phyloP scores from a whole-genome alignment of 2,113 vertebrate species.

The Dipodomys stephensi region DNA sequence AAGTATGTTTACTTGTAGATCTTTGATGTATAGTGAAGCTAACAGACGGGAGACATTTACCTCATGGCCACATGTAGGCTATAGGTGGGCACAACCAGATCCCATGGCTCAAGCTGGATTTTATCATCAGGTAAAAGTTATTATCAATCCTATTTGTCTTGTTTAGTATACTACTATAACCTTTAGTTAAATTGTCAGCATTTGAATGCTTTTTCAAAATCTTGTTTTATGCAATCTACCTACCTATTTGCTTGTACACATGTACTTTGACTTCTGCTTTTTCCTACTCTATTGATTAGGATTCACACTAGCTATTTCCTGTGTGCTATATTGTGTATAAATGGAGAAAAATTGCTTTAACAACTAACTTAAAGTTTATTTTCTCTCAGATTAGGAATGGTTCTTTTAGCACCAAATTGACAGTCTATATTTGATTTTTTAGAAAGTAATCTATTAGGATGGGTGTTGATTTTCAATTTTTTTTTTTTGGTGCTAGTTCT shows the following conservation, averaged over 20 bases:
- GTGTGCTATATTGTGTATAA: background rate
- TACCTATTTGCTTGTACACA: background rate
- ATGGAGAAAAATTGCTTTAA: background rate
- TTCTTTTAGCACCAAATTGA: background rate
- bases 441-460: background rate
- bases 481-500: background rate
- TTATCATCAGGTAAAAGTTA: slow-evolving; percentile 96
- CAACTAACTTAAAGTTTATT: slow-evolving; percentile 19
- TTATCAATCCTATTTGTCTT: background rate
- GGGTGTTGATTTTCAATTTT: slow-evolving; percentile 42
- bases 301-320: background rate
- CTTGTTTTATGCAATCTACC: background rate
- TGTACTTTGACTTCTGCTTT: slow-evolving; percentile 14
- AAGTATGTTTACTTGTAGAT: slow-evolving; percentile 86
- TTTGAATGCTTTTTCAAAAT: slow-evolving; percentile 14
- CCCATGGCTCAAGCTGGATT: slow-evolving; percentile 99
- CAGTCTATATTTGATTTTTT: background rate
- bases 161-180: background rate
- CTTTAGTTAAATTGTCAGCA: background rate
- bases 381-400: background rate
- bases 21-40: slow-evolving; percentile 99
- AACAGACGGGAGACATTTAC: slow-evolving; percentile 99
- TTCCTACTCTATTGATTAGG: background rate
- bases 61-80: slow-evolving; percentile 98
- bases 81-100: slow-evolving; percentile 99